phyloP scores from a whole-genome alignment of 2,797 vertebrate genomes.

The Eulemur coronatus region DNA sequence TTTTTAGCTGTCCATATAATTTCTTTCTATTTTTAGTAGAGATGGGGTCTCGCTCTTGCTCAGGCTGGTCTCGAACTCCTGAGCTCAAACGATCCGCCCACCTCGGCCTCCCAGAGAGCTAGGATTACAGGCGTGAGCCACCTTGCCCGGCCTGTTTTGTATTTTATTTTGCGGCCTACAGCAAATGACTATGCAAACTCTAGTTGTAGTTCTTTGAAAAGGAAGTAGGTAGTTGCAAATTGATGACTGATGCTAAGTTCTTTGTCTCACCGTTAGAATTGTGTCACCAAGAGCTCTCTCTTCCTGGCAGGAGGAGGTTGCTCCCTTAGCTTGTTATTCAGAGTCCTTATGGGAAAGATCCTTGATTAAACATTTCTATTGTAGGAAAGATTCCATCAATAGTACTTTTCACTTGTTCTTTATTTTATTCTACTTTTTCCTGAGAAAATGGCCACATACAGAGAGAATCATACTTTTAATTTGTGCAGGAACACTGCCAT shows the following conservation, averaged over 20 bases:
- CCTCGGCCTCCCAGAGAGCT: too few relatives aligned
- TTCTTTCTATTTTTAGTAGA: too few relatives aligned
- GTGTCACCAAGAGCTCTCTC: background rate
- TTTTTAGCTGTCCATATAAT: too few relatives aligned
- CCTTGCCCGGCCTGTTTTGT: too few relatives aligned
- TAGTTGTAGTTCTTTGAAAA: background rate
- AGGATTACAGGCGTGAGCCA: too few relatives aligned
- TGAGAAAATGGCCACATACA: conserved; percentile 10
- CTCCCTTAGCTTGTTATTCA: background rate
- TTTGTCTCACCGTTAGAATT: background rate
- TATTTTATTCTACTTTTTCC: background rate
- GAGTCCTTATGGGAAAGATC: background rate
- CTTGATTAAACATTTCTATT: background rate
- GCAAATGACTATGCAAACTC: background rate
- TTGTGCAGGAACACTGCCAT: conserved; percentile 15
- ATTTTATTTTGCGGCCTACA: conserved; percentile 17
- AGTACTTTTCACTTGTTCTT: conserved; percentile 22
- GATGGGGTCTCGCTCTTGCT: too few relatives aligned
- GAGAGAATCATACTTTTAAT: conserved; percentile 39
- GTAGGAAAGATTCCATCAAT: background rate
- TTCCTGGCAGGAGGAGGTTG: background rate
- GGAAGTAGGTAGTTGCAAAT: background rate
- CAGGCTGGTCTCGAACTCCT: too few relatives aligned
- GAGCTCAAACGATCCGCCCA: too few relatives aligned
- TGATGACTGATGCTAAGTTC: background rate